Conservation (phyloP, 2,113 vertebrate species). For the Ictalurus furcatus region DNA sequence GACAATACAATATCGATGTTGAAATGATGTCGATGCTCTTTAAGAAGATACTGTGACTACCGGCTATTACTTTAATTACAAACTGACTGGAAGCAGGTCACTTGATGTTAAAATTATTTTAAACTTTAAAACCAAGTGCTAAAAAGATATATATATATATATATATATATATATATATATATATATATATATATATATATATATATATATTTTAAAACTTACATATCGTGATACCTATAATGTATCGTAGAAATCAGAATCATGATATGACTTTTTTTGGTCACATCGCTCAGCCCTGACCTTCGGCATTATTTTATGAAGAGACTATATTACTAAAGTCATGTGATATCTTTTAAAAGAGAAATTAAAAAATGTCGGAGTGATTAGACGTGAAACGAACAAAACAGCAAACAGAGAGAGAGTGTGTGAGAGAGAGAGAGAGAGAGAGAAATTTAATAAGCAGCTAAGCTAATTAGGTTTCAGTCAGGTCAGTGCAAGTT, state of each 20-base stretch:
- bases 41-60: no score
- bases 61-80: neutral
- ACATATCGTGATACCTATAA: neutral
- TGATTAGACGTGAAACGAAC: neutral
- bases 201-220: no score
- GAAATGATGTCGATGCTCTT: no score
- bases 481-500: slow-evolving; percentile 1
- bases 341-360: neutral
- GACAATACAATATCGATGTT: no score
- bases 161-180: no score
- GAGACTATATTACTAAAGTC: no score
- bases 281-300: neutral
- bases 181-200: no score
- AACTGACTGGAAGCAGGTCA: neutral
- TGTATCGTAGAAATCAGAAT: neutral
- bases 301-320: neutral
- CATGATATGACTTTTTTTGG: neutral
- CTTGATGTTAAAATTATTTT: neutral
- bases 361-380: neutral
- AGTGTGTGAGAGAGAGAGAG: neutral
- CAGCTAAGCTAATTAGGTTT: slow-evolving; percentile 18
- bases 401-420: neutral
- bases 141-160: no score
- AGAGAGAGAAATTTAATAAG: neutral
- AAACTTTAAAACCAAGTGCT: neutral